Conservation (phyloP, 2,797 vertebrate species). For the Pteronotus mesoamericanus region DNA sequence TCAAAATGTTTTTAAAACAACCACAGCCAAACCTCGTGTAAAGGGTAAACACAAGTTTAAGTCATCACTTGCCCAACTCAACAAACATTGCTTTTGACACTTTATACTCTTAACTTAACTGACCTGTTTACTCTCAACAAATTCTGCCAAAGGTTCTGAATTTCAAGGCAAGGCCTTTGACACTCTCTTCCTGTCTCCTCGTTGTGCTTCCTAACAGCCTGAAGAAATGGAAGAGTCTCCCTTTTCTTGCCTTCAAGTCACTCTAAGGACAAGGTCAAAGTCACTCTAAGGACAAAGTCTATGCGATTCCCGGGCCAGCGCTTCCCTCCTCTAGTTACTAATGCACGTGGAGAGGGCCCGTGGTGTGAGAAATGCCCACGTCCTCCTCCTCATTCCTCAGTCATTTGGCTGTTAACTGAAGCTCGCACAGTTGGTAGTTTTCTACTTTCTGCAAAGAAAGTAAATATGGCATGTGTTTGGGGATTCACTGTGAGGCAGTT, state of each 20-base stretch:
- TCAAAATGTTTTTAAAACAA: slow-evolving; percentile 40
- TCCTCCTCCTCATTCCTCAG: background rate
- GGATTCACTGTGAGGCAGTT: background rate
- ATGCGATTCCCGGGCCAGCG: background rate
- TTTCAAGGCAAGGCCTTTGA: background rate
- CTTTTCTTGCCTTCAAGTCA: background rate
- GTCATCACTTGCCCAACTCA: background rate
- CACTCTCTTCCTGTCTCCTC: background rate
- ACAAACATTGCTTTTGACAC: slow-evolving; percentile 17
- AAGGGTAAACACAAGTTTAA: slow-evolving; percentile 12
- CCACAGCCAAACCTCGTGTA: background rate
- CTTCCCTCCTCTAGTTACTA: background rate
- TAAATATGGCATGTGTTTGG: background rate
- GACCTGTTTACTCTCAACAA: background rate
- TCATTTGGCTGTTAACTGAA: background rate
- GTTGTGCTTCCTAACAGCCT: background rate
- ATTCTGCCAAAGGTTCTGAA: slow-evolving; percentile 2
- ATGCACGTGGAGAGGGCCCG: background rate
- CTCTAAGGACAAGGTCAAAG: too few relatives aligned
- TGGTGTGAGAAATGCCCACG: background rate
- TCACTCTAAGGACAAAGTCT: background rate
- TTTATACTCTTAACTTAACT: background rate
- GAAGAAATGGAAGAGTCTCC: background rate
- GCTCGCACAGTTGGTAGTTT: background rate
- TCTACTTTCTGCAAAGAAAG: background rate